These are phyloP conservation scores for Orthosia incerta DNA, from an alignment of 2,888 invertebrate species.

Conservation along the genomic window DNA sequence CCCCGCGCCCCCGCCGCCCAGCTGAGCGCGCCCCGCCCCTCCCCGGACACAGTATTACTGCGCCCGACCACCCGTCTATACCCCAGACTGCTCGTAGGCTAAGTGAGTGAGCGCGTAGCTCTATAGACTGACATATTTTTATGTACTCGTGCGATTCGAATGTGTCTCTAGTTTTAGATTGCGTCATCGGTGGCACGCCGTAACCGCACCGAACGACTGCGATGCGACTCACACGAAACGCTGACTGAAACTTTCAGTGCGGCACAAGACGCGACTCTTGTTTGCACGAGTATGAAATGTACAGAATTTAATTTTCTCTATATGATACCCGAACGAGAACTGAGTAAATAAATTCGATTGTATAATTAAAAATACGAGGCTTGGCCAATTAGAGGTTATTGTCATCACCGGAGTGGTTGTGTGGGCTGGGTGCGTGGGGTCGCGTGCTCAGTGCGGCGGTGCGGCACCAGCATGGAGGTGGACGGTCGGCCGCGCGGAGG, in stretches of 20 bases:
- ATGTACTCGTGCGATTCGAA: constrained; percentile 88
- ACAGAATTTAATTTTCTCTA: constrained; percentile 42
- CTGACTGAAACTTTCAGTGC: constrained; percentile 40
- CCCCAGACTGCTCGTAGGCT: constrained; percentile 87
- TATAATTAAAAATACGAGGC: constrained; percentile 60
- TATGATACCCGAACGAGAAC: constrained; percentile 13
- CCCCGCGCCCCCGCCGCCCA: constrained; percentile 70
- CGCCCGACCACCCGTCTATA: constrained; percentile 75
- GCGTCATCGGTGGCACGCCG: constrained; percentile 66
- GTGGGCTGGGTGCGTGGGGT: constrained; percentile 55
- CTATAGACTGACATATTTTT: constrained; percentile 89
- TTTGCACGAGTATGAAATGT: constrained; percentile 51
- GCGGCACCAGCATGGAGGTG: constrained; percentile 63
- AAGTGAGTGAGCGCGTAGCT: constrained; percentile 87
- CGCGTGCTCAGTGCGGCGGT: constrained; percentile 39
- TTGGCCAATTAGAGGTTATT: constrained; percentile 65
- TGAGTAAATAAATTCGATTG: constrained; percentile 43
- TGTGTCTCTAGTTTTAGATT: constrained; percentile 83
- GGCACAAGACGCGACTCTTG: constrained; percentile 37
- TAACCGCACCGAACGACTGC: constrained; percentile 56
- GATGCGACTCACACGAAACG: constrained; percentile 46
- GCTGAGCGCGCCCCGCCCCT: constrained; percentile 74
- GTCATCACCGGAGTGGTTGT: constrained; percentile 60
- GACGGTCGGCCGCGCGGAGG: constrained; percentile 83
- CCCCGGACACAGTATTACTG: constrained; percentile 68